Evolutionary conservation across 2,797 vertebrate genomes (phyloP), one percentile per base, ranked within the genome.

Genomic region (Neopelma chrysocephalum): DNA sequence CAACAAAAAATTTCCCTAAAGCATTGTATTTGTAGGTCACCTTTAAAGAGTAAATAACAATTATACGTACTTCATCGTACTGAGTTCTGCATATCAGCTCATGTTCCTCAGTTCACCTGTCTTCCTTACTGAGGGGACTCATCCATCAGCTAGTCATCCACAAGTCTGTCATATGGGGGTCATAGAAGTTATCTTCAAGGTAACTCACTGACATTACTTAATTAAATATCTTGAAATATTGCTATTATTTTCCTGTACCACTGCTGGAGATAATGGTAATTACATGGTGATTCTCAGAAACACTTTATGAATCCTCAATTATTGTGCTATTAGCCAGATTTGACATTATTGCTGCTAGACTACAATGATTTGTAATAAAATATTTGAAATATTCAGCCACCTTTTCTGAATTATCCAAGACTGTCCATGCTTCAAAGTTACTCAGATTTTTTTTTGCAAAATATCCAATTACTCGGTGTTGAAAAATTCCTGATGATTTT

Each of bases 191-290:
- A 87, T 90, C 78, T 92, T 96, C 95, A 96, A 96, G 94, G 95
- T 95, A 96, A 94, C 86, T 96, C 57, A 62, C 75, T 96, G 94
- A 93, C 88, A 78, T 36, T 78, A 92, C 86, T 95, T 97, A 96
- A 96, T 97, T 96, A 96, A 97, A 95, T 95, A 92, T 48, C 86
- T 83, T 95, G 94, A 97, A 95, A 95, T 96, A 96, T 90, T 94
- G 90, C 78, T 93, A 93, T 87, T 91, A 96, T 95, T 96, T 90
- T 95, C 57, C 68, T 90, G 64, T 83, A 77, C 57, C 81, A 85
- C 68, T 75, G 81, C 81, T 78, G 65, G 75, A 92, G 89, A 95
- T 83, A 94, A 81, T 62, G 47, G 88, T 93, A 95, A 96, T 96
- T 96, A 94, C 86, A 87, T 60, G 47, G 81, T 81, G 71, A 91